phyloP scores from a whole-genome alignment of 2,113 vertebrate genomes.

The Microcebus jonahi region DNA sequence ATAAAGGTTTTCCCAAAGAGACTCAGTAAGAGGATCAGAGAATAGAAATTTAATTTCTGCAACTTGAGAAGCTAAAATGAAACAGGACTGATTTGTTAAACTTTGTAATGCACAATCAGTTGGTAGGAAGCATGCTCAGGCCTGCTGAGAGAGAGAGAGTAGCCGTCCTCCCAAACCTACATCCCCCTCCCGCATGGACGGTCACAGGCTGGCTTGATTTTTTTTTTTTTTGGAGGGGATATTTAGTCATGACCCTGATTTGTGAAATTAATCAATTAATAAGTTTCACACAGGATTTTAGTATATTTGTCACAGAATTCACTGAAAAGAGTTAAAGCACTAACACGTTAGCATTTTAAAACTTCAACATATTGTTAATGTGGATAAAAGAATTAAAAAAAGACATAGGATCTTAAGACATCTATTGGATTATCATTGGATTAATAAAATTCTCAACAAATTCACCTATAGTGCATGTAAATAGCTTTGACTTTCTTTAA shows the following conservation, averaged over 20 bases:
- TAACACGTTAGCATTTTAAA: not conserved
- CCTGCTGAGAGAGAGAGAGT: not conserved
- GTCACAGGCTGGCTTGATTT: not conserved
- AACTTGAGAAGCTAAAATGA: not conserved
- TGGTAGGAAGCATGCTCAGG: not conserved
- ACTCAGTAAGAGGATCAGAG: not conserved
- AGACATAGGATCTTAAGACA: accelerated
- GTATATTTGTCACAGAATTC: not conserved
- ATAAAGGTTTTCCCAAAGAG: not conserved
- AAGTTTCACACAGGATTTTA: not conserved
- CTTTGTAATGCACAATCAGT: not conserved
- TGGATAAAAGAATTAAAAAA: not conserved
- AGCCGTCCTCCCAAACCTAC: not conserved
- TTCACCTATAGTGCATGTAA: not conserved
- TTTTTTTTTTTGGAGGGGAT: not conserved
- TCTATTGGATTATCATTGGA: not conserved
- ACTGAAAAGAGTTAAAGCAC: not conserved
- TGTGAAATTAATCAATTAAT: not conserved
- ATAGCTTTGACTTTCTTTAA: not conserved
- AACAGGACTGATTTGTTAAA: not conserved
- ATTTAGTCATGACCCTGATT: not conserved
- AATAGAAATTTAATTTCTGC: not conserved
- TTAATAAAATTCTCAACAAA: not conserved
- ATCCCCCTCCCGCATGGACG: accelerated
- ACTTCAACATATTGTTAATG: not conserved